Evolutionary conservation across 2,888 invertebrate species (phyloP), one percentile per base, ranked within the genome.

Genomic region (Metacarcinus magister): DNA sequence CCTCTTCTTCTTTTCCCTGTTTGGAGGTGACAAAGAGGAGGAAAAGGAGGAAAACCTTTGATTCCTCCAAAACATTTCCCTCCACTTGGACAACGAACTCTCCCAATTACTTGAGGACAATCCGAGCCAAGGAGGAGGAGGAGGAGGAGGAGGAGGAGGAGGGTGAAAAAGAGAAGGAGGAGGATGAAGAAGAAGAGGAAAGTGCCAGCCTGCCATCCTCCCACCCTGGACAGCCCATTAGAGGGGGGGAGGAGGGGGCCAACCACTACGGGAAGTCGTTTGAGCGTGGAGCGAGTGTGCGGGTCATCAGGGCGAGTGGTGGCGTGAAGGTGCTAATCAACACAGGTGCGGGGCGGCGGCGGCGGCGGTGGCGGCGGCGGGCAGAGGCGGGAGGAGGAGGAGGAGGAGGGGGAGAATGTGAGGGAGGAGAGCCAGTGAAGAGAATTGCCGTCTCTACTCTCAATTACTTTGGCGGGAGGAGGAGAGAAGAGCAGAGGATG

Each of bases 291-390:
- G 43, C n/a, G 75, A 44, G 19, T 89, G 46, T n/a, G 89, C 39
- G 16, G 39, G 32, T 60, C 28, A 89, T 43, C 28, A 93, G 93
- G 92, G 93, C 87, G 93, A 93, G 93, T 32, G 93, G 90, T 28
- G 46, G 93, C 32, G 93, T 46, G 89, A 93, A 87, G 75, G 91
- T 43, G n/a, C 28, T 32, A 39, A 82, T 93, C 32, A 67, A 93
- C 93, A 67, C 60, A 43, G 94, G 48, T 32, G 87, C 28, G 10
- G 28, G 32, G 87, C 48, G n/a, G 46, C 46, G 32, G 44, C 13
- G 13, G 16, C 0, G 28, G 43, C 7, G 54, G 19, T 2, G 39
- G 44, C 0, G 5, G n/a, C 5, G 0, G n/a, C n/a, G 10, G 28
- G 23, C 19, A 16, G 54, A 28, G 10, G 44, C 67, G 28, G 75